Conservation (phyloP, 1,140 invertebrate genomes). For the Stratiolaelaps scimitus region DNA sequence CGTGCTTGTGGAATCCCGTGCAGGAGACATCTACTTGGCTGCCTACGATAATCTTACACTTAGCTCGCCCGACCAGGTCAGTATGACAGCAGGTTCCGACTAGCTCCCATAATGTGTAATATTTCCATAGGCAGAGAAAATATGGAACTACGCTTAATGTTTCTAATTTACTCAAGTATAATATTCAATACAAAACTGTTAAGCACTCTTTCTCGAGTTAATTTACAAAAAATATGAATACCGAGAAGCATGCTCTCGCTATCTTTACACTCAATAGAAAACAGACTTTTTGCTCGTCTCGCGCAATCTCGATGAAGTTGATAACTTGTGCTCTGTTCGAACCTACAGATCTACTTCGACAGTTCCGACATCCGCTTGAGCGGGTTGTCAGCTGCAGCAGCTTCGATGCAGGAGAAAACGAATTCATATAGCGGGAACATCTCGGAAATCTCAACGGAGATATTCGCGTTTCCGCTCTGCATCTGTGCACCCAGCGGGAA, state of each 20-base stretch:
- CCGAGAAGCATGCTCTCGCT: neutral
- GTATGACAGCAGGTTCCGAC: neutral
- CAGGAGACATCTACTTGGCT: slow-evolving; percentile 14
- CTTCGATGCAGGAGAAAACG: neutral
- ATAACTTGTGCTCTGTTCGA: neutral
- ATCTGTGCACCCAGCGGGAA: slow-evolving; percentile 17
- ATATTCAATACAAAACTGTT: neutral
- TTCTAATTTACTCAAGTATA: neutral
- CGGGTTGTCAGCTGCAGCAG: neutral
- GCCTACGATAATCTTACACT: slow-evolving; percentile 3
- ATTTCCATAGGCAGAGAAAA: neutral
- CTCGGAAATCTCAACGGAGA: neutral
- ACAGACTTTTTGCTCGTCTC: neutral
- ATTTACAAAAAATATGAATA: neutral
- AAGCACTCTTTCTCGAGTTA: neutral
- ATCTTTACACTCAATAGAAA: neutral
- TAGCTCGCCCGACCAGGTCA: neutral
- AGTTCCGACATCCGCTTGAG: slow-evolving; percentile 13
- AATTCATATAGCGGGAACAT: too few species aligned
- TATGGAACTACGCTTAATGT: neutral
- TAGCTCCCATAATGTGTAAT: neutral
- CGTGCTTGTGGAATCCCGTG: slow-evolving; percentile 9
- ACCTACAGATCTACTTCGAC: slow-evolving; percentile 20
- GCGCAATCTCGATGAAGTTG: neutral
- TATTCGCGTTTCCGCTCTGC: slow-evolving; percentile 18